A percentile compares a stretch with the other conserved stretches of the same genome.
These are phyloP conservation scores for Villa cingulata DNA, from an alignment of 2,888 invertebrate species.

Conservation along the genomic window DNA sequence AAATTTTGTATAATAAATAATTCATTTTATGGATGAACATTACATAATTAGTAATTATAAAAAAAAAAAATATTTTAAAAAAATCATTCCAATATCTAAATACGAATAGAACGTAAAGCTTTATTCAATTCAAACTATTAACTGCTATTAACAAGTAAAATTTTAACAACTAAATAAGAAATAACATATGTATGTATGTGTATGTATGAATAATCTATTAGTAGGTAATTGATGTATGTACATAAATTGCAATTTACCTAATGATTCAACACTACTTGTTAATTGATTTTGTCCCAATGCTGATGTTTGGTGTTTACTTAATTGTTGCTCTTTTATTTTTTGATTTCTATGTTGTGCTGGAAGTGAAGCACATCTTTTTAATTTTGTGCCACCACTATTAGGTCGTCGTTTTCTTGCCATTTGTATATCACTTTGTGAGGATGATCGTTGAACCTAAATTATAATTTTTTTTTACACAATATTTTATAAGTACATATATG, in stretches of 20 bases:
- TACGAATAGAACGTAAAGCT: too few relatives aligned
- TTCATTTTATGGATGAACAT: too few relatives aligned
- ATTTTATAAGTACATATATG: background rate
- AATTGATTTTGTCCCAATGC: conserved; percentile 22
- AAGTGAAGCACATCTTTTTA: conserved; percentile 44
- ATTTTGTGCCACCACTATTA: conserved; percentile 32
- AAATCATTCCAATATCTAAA: too few relatives aligned
- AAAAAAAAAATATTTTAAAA: too few relatives aligned
- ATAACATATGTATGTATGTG: too few relatives aligned
- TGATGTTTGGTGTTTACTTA: conserved; percentile 20
- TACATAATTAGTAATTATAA: too few relatives aligned
- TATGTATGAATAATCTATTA: too few relatives aligned
- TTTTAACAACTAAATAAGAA: too few relatives aligned
- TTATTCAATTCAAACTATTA: too few relatives aligned
- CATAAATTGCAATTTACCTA: conserved; percentile 22
- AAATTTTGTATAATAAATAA: too few relatives aligned
- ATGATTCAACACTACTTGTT: conserved; percentile 33
- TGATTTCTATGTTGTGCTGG: conserved; percentile 30
- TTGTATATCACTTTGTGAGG: conserved; percentile 42
- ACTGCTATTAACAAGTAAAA: too few relatives aligned
- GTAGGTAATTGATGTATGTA: too few relatives aligned
- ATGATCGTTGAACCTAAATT: conserved; percentile 39
- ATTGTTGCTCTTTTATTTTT: conserved; percentile 10
- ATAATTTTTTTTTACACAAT: background rate
- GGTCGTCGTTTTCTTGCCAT: conserved; percentile 36